phyloP scores from a whole-genome alignment of 1,140 invertebrate genomes.

The Whitmania pigra region DNA sequence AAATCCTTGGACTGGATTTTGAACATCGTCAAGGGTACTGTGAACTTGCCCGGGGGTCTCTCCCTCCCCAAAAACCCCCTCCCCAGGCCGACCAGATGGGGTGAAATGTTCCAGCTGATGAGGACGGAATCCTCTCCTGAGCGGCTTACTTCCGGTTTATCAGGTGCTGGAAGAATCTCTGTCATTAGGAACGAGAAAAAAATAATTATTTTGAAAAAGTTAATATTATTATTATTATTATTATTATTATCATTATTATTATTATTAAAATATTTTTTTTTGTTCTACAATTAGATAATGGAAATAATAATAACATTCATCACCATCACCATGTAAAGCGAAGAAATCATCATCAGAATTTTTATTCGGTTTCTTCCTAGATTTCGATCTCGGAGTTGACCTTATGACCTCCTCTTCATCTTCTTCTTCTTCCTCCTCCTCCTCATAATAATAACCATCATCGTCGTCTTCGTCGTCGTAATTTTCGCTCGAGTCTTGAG shows the following conservation, averaged over 20 bases:
- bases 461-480: constrained; percentile 17
- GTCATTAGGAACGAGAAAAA: neutral
- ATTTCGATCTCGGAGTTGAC: too few species aligned
- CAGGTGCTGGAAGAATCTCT: constrained; percentile 50
- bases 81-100: constrained; percentile 47
- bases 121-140: constrained; percentile 78
- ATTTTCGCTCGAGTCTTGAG: neutral
- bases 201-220: neutral
- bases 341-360: neutral
- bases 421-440: too few species aligned
- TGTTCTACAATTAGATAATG: too few species aligned
- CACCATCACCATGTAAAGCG: neutral
- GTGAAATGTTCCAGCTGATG: constrained; percentile 70
- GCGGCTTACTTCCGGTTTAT: constrained; percentile 66
- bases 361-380: neutral
- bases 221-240: constrained; percentile 4
- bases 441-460: constrained; percentile 4
- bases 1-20: constrained; percentile 73
- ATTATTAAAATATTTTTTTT: too few species aligned
- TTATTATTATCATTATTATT: neutral
- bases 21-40: constrained; percentile 63
- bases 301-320: neutral
- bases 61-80: neutral
- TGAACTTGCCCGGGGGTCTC: too few species aligned
- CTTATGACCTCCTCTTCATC: too few species aligned